Evolutionary conservation across 1,140 invertebrate genomes (phyloP).

Genomic region (Ceratosolen solmsi): DNA sequence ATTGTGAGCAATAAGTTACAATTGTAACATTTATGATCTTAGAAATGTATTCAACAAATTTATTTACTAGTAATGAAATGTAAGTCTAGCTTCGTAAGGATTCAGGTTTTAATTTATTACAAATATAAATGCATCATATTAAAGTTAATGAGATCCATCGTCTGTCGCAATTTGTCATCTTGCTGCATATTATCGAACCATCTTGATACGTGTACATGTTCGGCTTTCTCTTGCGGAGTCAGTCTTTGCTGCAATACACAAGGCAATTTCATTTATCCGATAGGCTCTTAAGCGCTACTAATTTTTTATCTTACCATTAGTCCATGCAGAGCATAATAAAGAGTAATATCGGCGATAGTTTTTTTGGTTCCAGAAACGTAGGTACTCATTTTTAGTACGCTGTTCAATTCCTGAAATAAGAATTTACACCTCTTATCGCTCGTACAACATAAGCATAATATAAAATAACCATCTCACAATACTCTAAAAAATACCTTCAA

Average conservation of each 20-base stretch:
- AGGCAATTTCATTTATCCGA: slow-evolving; percentile 50
- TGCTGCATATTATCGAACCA: slow-evolving; percentile 81
- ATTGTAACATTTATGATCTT: slow-evolving; percentile 19
- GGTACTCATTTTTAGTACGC: slow-evolving; percentile 71
- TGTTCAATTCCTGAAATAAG: slow-evolving; percentile 74
- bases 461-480: slow-evolving; percentile 43
- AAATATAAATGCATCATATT: slow-evolving; percentile 66
- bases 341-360: slow-evolving; percentile 76
- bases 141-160: slow-evolving; percentile 76
- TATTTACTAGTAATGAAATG: slow-evolving; percentile 39
- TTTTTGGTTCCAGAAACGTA: slow-evolving; percentile 76
- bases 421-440: not conserved
- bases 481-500: slow-evolving; percentile 60
- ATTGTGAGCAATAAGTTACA: slow-evolving; percentile 15
- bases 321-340: slow-evolving; percentile 76
- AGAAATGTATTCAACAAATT: slow-evolving; percentile 49
- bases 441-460: not conserved
- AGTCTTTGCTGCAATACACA: slow-evolving; percentile 68
- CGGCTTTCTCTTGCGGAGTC: slow-evolving; percentile 76
- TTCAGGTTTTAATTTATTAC: slow-evolving; percentile 52
- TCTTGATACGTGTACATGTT: slow-evolving; percentile 77
- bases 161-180: slow-evolving; percentile 74
- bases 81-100: slow-evolving; percentile 40
- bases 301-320: slow-evolving; percentile 72
- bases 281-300: too few relatives aligned